A percentile compares a stretch with the other conserved stretches of the same genome.
Evolutionary conservation across 2,888 invertebrate species (phyloP).

Genomic region (Scaptomyza parva): DNA sequence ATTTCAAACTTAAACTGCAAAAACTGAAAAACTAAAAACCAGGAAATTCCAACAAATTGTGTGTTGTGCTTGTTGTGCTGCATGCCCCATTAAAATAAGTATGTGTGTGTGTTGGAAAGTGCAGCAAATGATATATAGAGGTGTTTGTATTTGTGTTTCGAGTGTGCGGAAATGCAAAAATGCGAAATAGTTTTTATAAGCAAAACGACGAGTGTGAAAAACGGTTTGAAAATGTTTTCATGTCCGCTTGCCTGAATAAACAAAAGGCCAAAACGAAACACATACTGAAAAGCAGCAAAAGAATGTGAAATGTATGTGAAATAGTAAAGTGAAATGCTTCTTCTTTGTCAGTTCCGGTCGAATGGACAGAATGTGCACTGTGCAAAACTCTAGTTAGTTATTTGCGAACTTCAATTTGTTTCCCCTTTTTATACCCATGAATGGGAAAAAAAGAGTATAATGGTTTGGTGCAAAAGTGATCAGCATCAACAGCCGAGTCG

Average conservation of each 20-base stretch:
- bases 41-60: constrained; percentile 40
- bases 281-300: constrained; percentile 23
- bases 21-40: constrained; percentile 22
- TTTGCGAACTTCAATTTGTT: background rate
- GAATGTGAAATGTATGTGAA: constrained; percentile 50
- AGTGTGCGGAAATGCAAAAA: constrained; percentile 68
- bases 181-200: constrained; percentile 48
- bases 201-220: constrained; percentile 64
- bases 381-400: constrained; percentile 3
- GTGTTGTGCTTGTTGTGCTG: constrained; percentile 32
- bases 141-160: too few relatives aligned
- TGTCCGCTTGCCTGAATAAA: constrained; percentile 42
- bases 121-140: constrained; percentile 13
- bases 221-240: constrained; percentile 54
- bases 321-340: constrained; percentile 30
- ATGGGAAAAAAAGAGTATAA: too few relatives aligned
- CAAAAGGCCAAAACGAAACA: constrained; percentile 25
- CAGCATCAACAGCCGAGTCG: too few relatives aligned
- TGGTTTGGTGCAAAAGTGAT: too few relatives aligned
- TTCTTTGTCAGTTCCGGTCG: constrained; percentile 40
- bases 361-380: constrained; percentile 30
- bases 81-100: constrained; percentile 55
- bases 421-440: too few relatives aligned
- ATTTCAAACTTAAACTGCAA: constrained; percentile 18
- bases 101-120: constrained; percentile 35